A percentile compares a stretch with the other conserved stretches of the same genome.
phyloP scores from a whole-genome alignment of 1,140 invertebrate genomes.

The Hylaeus volcanicus region DNA sequence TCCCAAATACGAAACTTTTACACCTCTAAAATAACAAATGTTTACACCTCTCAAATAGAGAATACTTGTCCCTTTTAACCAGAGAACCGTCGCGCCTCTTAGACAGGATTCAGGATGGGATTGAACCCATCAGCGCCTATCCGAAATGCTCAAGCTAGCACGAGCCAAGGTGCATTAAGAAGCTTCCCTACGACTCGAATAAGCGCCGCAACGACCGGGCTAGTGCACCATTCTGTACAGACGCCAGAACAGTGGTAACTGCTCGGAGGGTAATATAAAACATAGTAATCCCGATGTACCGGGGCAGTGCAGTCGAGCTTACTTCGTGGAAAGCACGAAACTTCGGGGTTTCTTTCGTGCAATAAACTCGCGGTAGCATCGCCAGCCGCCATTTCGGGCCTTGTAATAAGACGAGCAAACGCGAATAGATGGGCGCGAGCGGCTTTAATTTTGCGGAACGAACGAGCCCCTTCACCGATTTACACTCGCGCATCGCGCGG shows the following conservation, averaged over 20 bases:
- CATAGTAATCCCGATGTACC: conserved; percentile 53
- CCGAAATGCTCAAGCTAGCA: no score
- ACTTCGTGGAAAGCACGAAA: no score
- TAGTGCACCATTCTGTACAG: not conserved
- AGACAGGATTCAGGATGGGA: no score
- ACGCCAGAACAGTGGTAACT: not conserved
- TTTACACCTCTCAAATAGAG: no score
- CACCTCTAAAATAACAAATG: no score
- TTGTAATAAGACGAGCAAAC: conserved; percentile 41
- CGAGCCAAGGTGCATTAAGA: conserved; percentile 51
- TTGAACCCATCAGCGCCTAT: no score
- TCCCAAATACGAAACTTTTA: no score
- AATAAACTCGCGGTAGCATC: conserved; percentile 34
- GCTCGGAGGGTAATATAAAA: conserved; percentile 43
- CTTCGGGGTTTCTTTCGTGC: conserved; percentile 21
- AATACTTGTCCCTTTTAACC: no score
- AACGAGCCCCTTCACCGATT: not conserved
- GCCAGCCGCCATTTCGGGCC: conserved; percentile 19
- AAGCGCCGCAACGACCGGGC: conserved; percentile 44
- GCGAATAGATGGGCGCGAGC: not conserved
- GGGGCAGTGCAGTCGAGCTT: conserved; percentile 17
- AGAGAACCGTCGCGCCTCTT: no score
- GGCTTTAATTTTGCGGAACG: conserved; percentile 7
- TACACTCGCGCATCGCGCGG: not conserved
- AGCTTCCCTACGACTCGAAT: conserved; percentile 53